These are phyloP conservation scores for Ammodramus savannarum DNA, from an alignment of 2,113 vertebrate genomes.

Conservation along the genomic window DNA sequence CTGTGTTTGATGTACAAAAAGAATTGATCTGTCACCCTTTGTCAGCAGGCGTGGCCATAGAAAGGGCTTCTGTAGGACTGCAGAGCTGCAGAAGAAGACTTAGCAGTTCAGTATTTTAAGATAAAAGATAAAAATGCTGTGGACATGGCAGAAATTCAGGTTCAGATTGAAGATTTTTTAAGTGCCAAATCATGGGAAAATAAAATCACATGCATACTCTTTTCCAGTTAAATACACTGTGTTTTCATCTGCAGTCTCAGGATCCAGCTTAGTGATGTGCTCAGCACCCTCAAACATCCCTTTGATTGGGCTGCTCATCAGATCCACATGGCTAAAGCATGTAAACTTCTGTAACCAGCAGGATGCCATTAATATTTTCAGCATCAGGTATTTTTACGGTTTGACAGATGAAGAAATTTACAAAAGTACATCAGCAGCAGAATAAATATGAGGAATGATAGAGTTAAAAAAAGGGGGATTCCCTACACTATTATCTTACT, in stretches of 20 bases:
- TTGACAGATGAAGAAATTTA: background rate
- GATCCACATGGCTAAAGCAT: background rate
- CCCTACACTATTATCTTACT: background rate
- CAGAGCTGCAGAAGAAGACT: background rate
- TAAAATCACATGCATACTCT: background rate
- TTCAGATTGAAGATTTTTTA: background rate
- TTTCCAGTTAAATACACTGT: background rate
- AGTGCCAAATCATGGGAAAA: background rate
- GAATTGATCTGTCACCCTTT: background rate
- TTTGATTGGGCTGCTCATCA: background rate
- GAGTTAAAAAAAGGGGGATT: background rate
- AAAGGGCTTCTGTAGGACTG: background rate
- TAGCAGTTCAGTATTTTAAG: background rate
- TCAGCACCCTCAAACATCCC: background rate
- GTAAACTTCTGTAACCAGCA: background rate
- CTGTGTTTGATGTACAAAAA: background rate
- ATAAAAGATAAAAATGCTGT: background rate
- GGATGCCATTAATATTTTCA: background rate
- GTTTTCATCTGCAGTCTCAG: background rate
- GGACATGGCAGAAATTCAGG: background rate
- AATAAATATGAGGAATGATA: background rate
- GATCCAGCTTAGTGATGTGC: background rate
- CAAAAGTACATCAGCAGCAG: background rate
- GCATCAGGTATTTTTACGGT: background rate
- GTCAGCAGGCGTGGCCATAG: background rate